A percentile compares a stretch with the other conserved stretches of the same genome.
These are phyloP conservation scores for Melanargia galathea DNA, from an alignment of 2,888 invertebrate species.

Conservation along the genomic window DNA sequence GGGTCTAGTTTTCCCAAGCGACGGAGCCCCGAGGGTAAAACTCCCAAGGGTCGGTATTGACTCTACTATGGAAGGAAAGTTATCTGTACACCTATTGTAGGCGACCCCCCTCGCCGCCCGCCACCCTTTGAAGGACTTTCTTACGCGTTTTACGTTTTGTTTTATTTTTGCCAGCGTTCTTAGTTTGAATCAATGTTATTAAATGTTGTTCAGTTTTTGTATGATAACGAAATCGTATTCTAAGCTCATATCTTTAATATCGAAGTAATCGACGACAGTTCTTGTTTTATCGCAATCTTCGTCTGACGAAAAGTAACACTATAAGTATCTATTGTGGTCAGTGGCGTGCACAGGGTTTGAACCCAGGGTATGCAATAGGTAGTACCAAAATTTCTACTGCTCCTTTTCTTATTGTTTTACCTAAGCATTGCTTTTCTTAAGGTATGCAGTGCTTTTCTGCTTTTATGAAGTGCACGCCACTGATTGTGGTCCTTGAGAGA, in stretches of 20 bases:
- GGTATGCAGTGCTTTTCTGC: too few species aligned
- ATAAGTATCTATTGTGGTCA: too few species aligned
- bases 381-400: too few species aligned
- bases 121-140: constrained; percentile 69
- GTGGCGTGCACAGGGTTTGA: too few species aligned
- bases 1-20: constrained; percentile 83
- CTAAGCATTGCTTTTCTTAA: too few species aligned
- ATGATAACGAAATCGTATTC: background rate
- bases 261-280: too few species aligned
- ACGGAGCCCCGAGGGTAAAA: constrained; percentile 80
- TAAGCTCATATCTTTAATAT: background rate
- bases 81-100: constrained; percentile 82
- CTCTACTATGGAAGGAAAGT: constrained; percentile 81
- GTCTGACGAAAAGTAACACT: too few species aligned
- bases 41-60: constrained; percentile 82
- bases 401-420: too few species aligned
- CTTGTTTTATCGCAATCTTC: too few species aligned
- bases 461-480: too few species aligned
- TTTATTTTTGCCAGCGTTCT: constrained; percentile 54
- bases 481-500: too few species aligned
- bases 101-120: constrained; percentile 60
- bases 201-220: constrained; percentile 14
- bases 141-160: constrained; percentile 80
- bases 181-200: constrained; percentile 37
- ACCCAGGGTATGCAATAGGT: too few species aligned